Evolutionary conservation across 2,888 invertebrate genomes (phyloP).

Genomic region (Lissonota sp.): DNA sequence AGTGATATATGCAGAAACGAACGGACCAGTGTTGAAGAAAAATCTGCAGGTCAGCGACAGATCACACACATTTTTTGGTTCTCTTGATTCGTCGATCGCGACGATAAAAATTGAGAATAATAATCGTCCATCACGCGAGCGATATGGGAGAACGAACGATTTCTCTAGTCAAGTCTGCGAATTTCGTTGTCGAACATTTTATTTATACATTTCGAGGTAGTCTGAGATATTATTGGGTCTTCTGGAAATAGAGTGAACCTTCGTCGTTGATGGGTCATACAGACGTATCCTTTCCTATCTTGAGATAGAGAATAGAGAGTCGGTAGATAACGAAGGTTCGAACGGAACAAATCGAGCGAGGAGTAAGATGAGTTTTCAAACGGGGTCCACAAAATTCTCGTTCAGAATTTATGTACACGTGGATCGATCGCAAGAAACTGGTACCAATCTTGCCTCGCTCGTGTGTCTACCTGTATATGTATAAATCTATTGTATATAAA

Average conservation of each 20-base stretch:
- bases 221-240: constrained; percentile 2
- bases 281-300: not conserved
- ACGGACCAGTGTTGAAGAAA: not conserved
- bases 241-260: constrained; percentile 2
- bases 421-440: not conserved
- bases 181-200: not conserved
- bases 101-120: constrained; percentile 7
- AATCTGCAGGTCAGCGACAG: not conserved
- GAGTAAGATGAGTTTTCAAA: constrained; percentile 44
- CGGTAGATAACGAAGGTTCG: constrained; percentile 56
- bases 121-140: constrained; percentile 7
- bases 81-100: not conserved
- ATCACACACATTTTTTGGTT: not conserved
- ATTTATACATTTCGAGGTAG: constrained; percentile 19
- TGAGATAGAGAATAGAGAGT: too few species aligned
- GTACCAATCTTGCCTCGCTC: constrained; percentile 1
- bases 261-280: not conserved
- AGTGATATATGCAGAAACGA: not conserved
- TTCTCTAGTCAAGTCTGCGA: not conserved
- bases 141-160: not conserved
- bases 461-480: constrained; percentile 12
- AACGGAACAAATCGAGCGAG: constrained; percentile 64
- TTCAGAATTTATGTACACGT: constrained; percentile 52
- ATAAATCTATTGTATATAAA: constrained; percentile 3
- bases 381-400: constrained; percentile 64